Evolutionary conservation across 2,797 vertebrate species (phyloP).

Genomic region (Delichon dasypus): DNA sequence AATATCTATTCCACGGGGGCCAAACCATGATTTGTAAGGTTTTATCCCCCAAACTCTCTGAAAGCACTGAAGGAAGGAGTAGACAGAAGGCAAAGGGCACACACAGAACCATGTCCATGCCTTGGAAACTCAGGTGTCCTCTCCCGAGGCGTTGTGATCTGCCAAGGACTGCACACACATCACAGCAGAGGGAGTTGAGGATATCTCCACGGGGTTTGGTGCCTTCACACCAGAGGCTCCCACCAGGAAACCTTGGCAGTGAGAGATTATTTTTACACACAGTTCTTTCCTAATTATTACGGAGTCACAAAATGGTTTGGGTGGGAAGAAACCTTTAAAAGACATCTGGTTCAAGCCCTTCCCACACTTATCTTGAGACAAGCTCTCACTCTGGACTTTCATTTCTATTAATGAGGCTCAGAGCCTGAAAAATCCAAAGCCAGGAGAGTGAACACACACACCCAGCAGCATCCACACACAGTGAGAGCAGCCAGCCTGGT

Average conservation of each 20-base stretch:
- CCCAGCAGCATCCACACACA: not conserved
- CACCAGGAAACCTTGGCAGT: not conserved
- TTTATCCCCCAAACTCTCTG: not conserved
- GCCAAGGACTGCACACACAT: not conserved
- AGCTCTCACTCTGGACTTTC: not conserved
- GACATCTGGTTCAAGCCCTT: rapidly evolving
- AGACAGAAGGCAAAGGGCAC: rapidly evolving
- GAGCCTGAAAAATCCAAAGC: not conserved
- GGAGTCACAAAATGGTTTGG: not conserved
- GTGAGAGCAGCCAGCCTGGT: not conserved
- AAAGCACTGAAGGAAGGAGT: not conserved
- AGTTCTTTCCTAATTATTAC: not conserved
- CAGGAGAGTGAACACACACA: not conserved
- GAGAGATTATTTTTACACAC: not conserved
- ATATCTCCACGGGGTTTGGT: not conserved
- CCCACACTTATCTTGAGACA: not conserved
- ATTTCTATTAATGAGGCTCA: not conserved
- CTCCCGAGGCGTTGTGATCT: not conserved
- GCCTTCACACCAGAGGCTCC: not conserved
- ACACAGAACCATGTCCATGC: not conserved
- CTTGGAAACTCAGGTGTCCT: not conserved
- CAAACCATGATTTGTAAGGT: not conserved
- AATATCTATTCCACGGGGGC: not conserved
- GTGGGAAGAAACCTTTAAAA: not conserved
- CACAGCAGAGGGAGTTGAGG: not conserved